Base-by-base conservation (phyloP, 2,888 invertebrate species). In the Caenorhabditis imperialis region DNA sequence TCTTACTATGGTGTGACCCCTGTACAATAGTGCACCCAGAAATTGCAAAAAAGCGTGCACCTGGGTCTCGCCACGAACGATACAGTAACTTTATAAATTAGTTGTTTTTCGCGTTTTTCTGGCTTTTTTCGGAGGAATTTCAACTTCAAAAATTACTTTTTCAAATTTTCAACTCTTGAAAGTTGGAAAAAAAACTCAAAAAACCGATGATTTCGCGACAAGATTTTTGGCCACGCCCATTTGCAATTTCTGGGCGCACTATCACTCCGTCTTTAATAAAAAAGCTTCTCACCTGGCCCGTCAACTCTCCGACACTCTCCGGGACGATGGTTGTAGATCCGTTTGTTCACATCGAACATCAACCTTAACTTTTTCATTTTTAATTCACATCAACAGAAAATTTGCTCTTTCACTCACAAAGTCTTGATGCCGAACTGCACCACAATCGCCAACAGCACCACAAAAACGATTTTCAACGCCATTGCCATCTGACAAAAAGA, bases 311-410 rank as follows among this genome's bases (percentile, higher is more conserved):
- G 22, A 20, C 71, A 71, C 27, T 62, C 48, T 42, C 71, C 71
- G 5, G 71, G 71, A 6, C 62, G 40, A 42, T 71, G 71, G 25
- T 71, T 71, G 44, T 71, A 71, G 7, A 71, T 30, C 38, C 71
- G 53, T 33, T 71, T 71, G 50, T 71, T 61, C 35, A 71, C 42
- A 37, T 71, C 71, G 22, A 71, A 33, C 35, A 55, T 61, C 44
- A 57, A 55, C 20, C 71, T 71, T 16, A 7, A 55, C 53, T 25
- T 37, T 40, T 61, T 81, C 79, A 44, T 77, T 67, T 0, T 77
- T 18, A 55, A 75, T 78, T n/a, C 77, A 51, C 27, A 50, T 53
- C 14, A 76, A 47, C n/a, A 78, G 77, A 58, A 1, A 58, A 51
- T 18, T 4, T 5, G 27, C 40, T 23, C 4, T 47, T 25, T 27